Base-by-base conservation (phyloP, 2,113 vertebrate genomes). In the Oxygymnocypris stewartii region DNA sequence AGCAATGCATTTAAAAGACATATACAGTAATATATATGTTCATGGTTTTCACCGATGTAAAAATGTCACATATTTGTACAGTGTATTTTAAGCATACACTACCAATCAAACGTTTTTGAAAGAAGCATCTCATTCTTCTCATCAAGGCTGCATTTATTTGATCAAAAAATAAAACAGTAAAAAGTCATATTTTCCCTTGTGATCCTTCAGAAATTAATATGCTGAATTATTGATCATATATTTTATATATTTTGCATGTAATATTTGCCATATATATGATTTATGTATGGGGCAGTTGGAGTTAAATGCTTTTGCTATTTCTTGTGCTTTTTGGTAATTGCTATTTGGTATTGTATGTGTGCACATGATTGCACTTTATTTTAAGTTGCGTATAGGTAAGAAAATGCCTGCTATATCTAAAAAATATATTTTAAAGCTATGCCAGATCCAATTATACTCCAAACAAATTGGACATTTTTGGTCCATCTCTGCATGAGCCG, bases 1-100 rank as follows among this genome's bases (percentile, higher is more conserved):
- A 79, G 73, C 73, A 47, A 75, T 75, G 42, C n/a, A 47, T 75
- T 23, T 47, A 75, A 75, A 47, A 75, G 5, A 14, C 23, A 75
- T 47, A 42, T n/a, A 47, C 40, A 12, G 10, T 74, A n/a, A 42
- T 74, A n/a, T 42, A 75, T 25, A 47, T 14, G 40, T 47, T 6
- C 73, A 44, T 75, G 40, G 40, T 42, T 74, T n/a, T 23, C 20
- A 13, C 67, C 0, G 1, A 40, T 20, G 9, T 73, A 0, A 42
- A 73, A 73, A 73, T 71, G 31, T 7, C 47, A 49, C 13, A 73
- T 40, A 8, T 31, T 67, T 67, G 13, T 40, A 40, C 7, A 23
- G 16, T 40, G 69, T 73, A 73, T 73, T 73, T 73, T 40, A 73
- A 42, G 37, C 69, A 23, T 73, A 40, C 37, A 40, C 18, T 73